Evolutionary conservation across 2,888 invertebrate genomes (phyloP).

Genomic region (Campoplex nolae): DNA sequence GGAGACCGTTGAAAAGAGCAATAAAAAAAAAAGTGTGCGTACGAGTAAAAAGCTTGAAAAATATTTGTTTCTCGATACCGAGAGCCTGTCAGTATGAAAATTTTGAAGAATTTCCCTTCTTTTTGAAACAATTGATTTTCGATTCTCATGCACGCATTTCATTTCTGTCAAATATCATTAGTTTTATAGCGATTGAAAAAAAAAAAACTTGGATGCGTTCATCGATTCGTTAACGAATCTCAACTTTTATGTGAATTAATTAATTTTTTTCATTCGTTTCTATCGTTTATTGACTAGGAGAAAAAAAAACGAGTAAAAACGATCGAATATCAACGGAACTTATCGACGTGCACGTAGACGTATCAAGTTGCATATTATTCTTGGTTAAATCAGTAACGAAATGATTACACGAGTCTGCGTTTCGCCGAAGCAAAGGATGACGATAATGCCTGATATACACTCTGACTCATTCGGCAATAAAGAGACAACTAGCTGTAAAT

Average conservation of each 20-base stretch:
- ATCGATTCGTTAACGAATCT: not conserved
- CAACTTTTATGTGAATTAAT: not conserved
- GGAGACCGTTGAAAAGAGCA: slow-evolving; percentile 6
- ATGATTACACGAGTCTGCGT: slow-evolving; percentile 30
- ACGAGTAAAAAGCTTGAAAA: not conserved
- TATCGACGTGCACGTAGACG: not conserved
- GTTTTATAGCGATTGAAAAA: not conserved
- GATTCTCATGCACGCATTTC: too few species aligned
- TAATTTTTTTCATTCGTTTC: not conserved
- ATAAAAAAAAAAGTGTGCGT: too few species aligned
- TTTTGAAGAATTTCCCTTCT: too few species aligned
- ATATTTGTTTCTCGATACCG: not conserved
- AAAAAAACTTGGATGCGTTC: not conserved
- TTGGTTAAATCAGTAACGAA: slow-evolving; percentile 26
- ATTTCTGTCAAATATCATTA: too few species aligned
- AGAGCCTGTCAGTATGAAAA: too few species aligned
- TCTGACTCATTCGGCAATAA: slow-evolving; percentile 51
- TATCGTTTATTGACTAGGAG: not conserved
- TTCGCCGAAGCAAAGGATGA: slow-evolving; percentile 43
- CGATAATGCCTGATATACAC: slow-evolving; percentile 48
- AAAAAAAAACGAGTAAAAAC: not conserved
- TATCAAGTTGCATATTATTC: slow-evolving; percentile 17
- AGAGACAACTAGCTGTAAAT: not conserved
- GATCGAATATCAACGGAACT: not conserved
- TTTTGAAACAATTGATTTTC: too few species aligned